Conservation (phyloP, 2,113 vertebrate genomes). For the Isichthys henryi region DNA sequence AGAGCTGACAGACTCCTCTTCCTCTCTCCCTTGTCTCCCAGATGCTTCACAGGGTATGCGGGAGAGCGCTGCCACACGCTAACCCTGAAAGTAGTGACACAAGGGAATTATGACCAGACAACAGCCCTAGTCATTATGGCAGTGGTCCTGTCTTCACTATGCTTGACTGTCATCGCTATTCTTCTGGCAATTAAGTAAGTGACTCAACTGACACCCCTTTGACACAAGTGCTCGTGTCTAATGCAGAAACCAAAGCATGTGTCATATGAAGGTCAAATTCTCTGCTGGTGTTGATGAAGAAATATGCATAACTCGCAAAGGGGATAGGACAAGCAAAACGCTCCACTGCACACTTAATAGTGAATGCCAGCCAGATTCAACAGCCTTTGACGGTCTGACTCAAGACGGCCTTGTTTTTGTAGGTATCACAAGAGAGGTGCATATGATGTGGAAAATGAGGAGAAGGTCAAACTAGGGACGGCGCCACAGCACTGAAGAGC, state of each 20-base stretch:
- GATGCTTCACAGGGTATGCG: slow-evolving; percentile 64
- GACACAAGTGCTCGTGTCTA: not conserved
- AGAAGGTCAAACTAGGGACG: slow-evolving; percentile 73
- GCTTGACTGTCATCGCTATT: slow-evolving; percentile 65
- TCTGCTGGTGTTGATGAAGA: not conserved
- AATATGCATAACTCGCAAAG: not conserved
- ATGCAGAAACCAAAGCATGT: not conserved
- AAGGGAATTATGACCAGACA: slow-evolving; percentile 60
- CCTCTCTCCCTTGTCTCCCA: not conserved
- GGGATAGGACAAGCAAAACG: not conserved
- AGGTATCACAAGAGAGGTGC: slow-evolving; percentile 74
- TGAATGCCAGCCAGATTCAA: not conserved
- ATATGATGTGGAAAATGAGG: slow-evolving; percentile 71
- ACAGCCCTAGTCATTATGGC: slow-evolving; percentile 65
- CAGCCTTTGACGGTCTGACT: not conserved
- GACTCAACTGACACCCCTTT: no score
- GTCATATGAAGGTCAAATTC: not conserved
- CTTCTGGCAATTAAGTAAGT: slow-evolving; percentile 71
- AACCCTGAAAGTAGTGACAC: slow-evolving; percentile 56
- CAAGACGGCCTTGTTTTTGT: not conserved
- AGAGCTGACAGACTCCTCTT: not conserved
- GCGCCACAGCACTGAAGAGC: slow-evolving; percentile 55
- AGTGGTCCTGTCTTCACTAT: slow-evolving; percentile 69
- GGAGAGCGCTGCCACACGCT: slow-evolving; percentile 72
- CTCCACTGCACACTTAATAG: not conserved